Evolutionary conservation across 2,113 vertebrate genomes (phyloP).

Genomic region (Melanotaenia duboulayi): DNA sequence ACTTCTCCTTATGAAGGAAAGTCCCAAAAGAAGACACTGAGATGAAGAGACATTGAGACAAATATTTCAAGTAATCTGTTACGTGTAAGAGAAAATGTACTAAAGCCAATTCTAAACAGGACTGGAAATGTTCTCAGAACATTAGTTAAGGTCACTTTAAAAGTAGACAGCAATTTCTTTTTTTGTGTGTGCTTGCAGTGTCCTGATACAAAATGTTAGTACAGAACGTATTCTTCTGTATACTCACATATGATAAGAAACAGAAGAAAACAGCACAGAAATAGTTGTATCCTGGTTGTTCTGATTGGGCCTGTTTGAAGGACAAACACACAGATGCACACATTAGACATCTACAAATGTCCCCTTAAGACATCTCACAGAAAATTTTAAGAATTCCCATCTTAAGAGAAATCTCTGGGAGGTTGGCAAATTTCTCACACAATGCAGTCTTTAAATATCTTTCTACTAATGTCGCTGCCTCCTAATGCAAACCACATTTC

Average conservation of each 20-base stretch:
- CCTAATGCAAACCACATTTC: too few relatives aligned
- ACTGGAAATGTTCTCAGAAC: neutral
- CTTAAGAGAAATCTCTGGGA: neutral
- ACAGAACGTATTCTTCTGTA: slow-evolving; percentile 23
- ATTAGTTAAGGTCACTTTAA: slow-evolving; percentile 6
- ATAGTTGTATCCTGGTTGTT: slow-evolving; percentile 62
- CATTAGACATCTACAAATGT: neutral
- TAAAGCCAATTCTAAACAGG: neutral
- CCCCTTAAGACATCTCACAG: neutral
- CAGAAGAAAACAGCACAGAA: slow-evolving; percentile 72
- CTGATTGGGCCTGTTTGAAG: slow-evolving; percentile 67
- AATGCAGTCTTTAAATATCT: neutral
- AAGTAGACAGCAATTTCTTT: neutral
- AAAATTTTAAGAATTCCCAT: neutral
- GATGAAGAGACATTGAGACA: too few relatives aligned
- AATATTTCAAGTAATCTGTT: too few relatives aligned
- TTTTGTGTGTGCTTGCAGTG: too few relatives aligned
- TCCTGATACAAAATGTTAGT: slow-evolving; percentile 9
- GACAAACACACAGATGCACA: slow-evolving; percentile 43
- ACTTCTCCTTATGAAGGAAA: neutral
- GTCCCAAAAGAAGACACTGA: too few relatives aligned
- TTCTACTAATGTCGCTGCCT: neutral
- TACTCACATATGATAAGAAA: slow-evolving; percentile 80
- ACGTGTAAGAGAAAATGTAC: neutral
- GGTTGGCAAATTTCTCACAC: neutral